A percentile compares a stretch with the other conserved stretches of the same genome.
Conservation (phyloP, 2,888 invertebrate species). For the Sepiola atlantica region DNA sequence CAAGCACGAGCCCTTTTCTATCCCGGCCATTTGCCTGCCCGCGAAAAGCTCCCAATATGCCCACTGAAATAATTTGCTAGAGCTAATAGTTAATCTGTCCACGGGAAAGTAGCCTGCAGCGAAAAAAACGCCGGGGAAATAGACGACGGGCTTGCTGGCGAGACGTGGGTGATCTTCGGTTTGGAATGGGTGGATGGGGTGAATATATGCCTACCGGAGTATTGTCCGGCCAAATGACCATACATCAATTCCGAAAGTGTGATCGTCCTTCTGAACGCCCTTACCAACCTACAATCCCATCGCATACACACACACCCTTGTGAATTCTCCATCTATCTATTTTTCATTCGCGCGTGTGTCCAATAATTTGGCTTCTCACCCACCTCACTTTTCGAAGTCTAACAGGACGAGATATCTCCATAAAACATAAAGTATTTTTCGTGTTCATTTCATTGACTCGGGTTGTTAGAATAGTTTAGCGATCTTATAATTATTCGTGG, state of each 20-base stretch:
- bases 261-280: background rate
- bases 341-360: background rate
- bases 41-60: slow-evolving; percentile 12
- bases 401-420: background rate
- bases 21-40: background rate
- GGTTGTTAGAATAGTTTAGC: no score
- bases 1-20: background rate
- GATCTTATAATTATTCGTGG: no score
- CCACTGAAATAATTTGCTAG: slow-evolving; percentile 32
- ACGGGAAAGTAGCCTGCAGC: slow-evolving; percentile 32
- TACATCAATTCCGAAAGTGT: slow-evolving; percentile 8
- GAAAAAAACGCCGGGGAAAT: background rate
- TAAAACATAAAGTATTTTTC: background rate
- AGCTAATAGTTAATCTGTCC: slow-evolving; percentile 32
- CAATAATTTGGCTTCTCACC: background rate
- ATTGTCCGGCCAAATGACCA: slow-evolving; percentile 9
- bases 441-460: background rate
- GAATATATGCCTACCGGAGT: background rate
- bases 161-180: no score
- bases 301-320: background rate
- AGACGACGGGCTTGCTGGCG: background rate
- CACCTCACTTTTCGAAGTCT: background rate
- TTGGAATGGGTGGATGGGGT: background rate
- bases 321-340: background rate
- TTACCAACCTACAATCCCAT: background rate